Evolutionary conservation across 2,888 invertebrate species (phyloP), one percentile per base, ranked within the genome.

Genomic region (Belgica antarctica): DNA sequence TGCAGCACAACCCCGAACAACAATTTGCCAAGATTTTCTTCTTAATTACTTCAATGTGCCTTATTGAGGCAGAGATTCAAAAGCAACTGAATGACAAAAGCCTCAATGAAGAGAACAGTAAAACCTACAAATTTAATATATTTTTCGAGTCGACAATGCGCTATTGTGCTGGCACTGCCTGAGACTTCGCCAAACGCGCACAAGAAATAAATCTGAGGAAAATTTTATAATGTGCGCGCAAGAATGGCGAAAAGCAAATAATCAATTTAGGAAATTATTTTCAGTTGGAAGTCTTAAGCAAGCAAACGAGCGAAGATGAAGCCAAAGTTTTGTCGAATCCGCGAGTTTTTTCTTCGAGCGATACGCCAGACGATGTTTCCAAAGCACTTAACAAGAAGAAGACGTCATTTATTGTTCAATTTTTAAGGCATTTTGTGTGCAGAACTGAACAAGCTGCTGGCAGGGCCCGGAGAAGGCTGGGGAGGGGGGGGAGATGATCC

Each of bases 221-320:
- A 41, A 63, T 63, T 62, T n/a, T 31, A 31, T 7, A 31, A 31
- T 31, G 31, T 31, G 31, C 10, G 4, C 46, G 63, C 41, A 27
- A 63, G 63, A 46, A 63, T 63, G 46, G 28, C 4, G 31, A 46
- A 63, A 66, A 47, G 65, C 65, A 66, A 66, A 66, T 66, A 66
- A 66, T 66, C 65, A 66, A 66, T 66, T 66, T 66, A 47, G 65
- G 65, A 66, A 66, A 22, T 66, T 66, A 27, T 66, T 47, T 66
- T 66, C 65, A 47, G 24, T 41, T 34, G 36, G 15, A 59, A 22
- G n/a, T 59, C 25, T n/a, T 27, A 59, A 25, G 62, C 27, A 7
- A 62, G n/a, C 61, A 62, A 62, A 31, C 17, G n/a, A 62, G n/a
- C n/a, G n/a, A n/a, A n/a, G n/a, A n/a, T n/a, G n/a, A n/a, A n/a